Evolutionary conservation across 2,797 vertebrate genomes (phyloP).

Genomic region (Tokudaia muenninki): DNA sequence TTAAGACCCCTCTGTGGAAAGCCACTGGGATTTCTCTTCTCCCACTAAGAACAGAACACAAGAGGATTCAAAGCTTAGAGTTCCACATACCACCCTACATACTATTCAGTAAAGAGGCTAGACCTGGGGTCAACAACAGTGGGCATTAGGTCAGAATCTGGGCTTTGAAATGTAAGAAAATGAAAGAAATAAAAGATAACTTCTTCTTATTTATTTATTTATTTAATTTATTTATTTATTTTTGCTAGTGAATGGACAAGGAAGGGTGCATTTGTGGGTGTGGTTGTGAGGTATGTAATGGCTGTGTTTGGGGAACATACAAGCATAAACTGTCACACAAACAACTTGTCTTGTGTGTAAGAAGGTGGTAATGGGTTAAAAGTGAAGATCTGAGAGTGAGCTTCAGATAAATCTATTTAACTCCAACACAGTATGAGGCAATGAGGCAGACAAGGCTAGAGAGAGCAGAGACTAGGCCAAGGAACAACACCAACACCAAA

Average conservation of each 20-base stretch:
- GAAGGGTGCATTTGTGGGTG: neutral
- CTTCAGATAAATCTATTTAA: neutral
- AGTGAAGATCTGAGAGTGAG: neutral
- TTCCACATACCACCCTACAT: neutral
- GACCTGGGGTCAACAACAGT: neutral
- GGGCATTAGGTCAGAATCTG: neutral
- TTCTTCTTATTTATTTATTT: no score
- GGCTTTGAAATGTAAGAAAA: neutral
- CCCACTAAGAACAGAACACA: neutral
- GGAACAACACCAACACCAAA: fast-evolving
- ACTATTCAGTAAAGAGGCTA: neutral
- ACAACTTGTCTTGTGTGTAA: neutral
- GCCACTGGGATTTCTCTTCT: neutral
- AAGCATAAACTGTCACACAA: neutral
- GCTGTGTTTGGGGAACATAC: neutral
- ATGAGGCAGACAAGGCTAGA: fast-evolving
- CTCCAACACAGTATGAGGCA: neutral
- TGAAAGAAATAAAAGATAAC: neutral
- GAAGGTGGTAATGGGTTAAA: neutral
- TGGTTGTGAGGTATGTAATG: neutral
- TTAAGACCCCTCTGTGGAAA: neutral
- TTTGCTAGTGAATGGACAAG: no score
- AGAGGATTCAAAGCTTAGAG: no score
- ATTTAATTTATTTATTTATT: no score
- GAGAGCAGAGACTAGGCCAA: neutral